Evolutionary conservation across 2,113 vertebrate genomes (phyloP), one percentile per base, ranked within the genome.

Genomic region (Rallus limicola): DNA sequence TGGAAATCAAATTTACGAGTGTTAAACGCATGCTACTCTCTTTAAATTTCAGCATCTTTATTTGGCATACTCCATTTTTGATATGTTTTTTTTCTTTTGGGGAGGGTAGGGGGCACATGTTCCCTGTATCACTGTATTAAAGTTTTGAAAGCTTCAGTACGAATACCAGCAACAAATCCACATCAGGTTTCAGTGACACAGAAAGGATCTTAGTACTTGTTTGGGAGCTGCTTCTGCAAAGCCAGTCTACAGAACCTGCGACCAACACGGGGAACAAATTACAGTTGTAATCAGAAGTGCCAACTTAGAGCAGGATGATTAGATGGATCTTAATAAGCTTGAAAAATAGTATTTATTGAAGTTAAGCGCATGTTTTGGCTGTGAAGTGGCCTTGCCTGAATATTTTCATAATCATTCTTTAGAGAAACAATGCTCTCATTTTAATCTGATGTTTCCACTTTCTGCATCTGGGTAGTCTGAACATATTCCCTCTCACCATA

Each of bases 381-480:
- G 53, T 69, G 70, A 95, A 96, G 82, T 83, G 63, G 46, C 42
- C 60, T 92, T 33, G 69, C 46, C 59, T 56, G 82, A 82, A 75
- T 93, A 82, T 89, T 92, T 97, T 95, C 52, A 70, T 53, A 92
- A 83, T 93, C 92, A 90, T 96, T 94, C 69, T 86, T 89, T 44
- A 69, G 75, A 94, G 91, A 95, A 89, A 80, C 82, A 87, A 76
- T 75, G n/a, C 38, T 92, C n/a, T 86, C 26, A 48, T 92, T 88
- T 92, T 90, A 94, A 72, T 94, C 59, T 83, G 25, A 76, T 58
- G 77, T 82, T 96, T 84, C 87, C 85, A 60, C 72, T 94, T 70
- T 91, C 72, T 93, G 79, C 82, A 95, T 97, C 90, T 94, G 94
- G 53, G 44, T 58, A 95, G 46, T 93, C 76, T 96, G 94, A 97